Evolutionary conservation across 2,113 vertebrate genomes (phyloP), one percentile per base, ranked within the genome.

Genomic region (Ochotona princeps): DNA sequence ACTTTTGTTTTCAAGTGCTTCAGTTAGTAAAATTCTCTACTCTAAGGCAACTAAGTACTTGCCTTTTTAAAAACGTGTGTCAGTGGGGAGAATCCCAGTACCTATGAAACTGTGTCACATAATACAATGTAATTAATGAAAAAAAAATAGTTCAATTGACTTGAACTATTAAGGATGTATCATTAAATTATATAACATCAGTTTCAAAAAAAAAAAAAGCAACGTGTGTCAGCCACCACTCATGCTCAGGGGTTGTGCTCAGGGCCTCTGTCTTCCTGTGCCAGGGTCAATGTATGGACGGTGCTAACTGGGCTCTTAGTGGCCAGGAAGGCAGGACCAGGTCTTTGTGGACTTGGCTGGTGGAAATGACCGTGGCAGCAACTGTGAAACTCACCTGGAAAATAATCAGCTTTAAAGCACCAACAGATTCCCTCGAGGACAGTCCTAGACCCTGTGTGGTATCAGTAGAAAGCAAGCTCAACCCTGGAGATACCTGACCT

Each of bases 341-440:
- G 63, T 65, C 72, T 65, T n/a, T 49, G 44, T n/a, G 26, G 38
- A 66, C 49, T 80, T 75, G 47, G 28, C 76, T 63, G 49, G 21
- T 44, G 35, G 23, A 7, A 60, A 35, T 38, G 66, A 35, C 9
- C 7, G 23, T 89, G 44, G 26, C 30, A 82, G 35, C 9, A 44
- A 28, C 8, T 47, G 74, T 76, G 66, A 9, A 83, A 74, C 14
- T 91, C 70, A 54, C 10, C n/a, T 49, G n/a, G 79, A 88, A 89
- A 61, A 89, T 20, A 76, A 44, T n/a, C 17, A 60, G 65, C 38
- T 57, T 47, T 30, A 89, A 94, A 85, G 88, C 38, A 89, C 67
- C 92, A 85, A 30, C 88, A 61, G 72, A 38, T 21, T 38, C 65
- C 60, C 74, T 14, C 69, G 17, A 72, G 4, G 83, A 38, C 67